Percentiles rank a stretch among this genome's conserved stretches.
Evolutionary conservation across 35 echinoderm and acorn worm species (phyloP).

Genomic region (Strongylocentrotus purpuratus): DNA sequence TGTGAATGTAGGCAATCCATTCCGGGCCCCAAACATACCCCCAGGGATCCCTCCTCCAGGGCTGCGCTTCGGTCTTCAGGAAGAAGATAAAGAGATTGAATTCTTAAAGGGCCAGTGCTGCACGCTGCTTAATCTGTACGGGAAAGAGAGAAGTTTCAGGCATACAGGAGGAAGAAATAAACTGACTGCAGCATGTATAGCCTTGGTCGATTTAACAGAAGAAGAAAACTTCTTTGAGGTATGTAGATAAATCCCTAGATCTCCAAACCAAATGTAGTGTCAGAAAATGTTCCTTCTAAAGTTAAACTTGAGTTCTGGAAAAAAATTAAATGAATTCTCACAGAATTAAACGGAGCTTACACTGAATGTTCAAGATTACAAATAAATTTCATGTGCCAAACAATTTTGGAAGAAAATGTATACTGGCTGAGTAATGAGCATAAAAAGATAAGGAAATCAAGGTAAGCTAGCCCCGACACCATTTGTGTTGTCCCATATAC

Average conservation of each 20-base stretch:
- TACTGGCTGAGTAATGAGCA: no score
- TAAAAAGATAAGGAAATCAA: no score
- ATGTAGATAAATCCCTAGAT: neutral
- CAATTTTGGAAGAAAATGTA: no score
- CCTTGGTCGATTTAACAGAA: slow-evolving; percentile 35
- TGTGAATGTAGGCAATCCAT: neutral
- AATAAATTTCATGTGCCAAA: no score
- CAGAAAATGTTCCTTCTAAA: no score
- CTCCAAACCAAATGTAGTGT: no score
- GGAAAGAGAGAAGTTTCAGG: slow-evolving; percentile 17
- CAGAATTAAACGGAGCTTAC: no score
- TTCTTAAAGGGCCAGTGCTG: slow-evolving; percentile 15
- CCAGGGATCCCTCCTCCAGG: neutral
- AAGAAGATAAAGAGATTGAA: neutral
- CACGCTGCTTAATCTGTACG: neutral
- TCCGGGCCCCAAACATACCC: neutral
- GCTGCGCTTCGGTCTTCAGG: neutral
- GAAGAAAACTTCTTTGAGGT: slow-evolving; percentile 71
- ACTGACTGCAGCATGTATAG: slow-evolving; percentile 55
- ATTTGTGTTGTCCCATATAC: no score
- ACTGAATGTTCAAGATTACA: no score
- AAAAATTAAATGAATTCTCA: no score
- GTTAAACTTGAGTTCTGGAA: no score
- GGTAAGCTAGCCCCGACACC: no score
- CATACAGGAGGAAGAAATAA: neutral